These are phyloP conservation scores for Drosophila fulvimacula DNA, from an alignment of 2,888 invertebrate species.

Conservation along the genomic window DNA sequence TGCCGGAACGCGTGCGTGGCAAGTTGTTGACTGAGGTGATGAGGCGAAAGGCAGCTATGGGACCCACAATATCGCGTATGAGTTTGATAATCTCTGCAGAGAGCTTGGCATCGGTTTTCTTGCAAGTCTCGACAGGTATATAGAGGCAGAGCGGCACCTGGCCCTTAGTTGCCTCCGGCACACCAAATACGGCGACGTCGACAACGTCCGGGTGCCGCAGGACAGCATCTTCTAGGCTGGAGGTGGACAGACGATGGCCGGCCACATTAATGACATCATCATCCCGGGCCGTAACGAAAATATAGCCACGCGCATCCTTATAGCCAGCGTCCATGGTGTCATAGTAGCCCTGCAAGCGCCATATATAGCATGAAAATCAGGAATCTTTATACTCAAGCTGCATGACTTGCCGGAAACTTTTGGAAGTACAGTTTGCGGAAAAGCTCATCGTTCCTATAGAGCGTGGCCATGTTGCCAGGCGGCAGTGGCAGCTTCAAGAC, in stretches of 20 bases:
- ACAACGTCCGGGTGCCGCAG: conserved; percentile 93
- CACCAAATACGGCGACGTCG: conserved; percentile 95
- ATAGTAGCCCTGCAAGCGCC: conserved; percentile 85
- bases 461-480: conserved; percentile 93
- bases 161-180: conserved; percentile 95
- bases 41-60: conserved; percentile 94
- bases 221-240: conserved; percentile 95
- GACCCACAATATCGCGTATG: conserved; percentile 85
- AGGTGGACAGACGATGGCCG: conserved; percentile 95
- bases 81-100: conserved; percentile 84
- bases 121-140: conserved; percentile 87
- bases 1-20: conserved; percentile 94
- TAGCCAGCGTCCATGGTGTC: conserved; percentile 98
- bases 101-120: conserved; percentile 79
- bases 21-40: conserved; percentile 92
- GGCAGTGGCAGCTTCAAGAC: conserved; percentile 94
- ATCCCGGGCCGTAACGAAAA: conserved; percentile 95
- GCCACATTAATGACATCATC: conserved; percentile 98
- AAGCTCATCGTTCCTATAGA: conserved; percentile 92
- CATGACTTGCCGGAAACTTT: conserved; percentile 90
- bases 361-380: background rate
- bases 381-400: conserved; percentile 61
- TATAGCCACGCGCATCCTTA: conserved; percentile 92
- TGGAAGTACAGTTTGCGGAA: conserved; percentile 93
- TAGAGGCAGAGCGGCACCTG: conserved; percentile 95